phyloP scores from a whole-genome alignment of 2,888 invertebrate genomes.

The Drosophila flavopinicola region DNA sequence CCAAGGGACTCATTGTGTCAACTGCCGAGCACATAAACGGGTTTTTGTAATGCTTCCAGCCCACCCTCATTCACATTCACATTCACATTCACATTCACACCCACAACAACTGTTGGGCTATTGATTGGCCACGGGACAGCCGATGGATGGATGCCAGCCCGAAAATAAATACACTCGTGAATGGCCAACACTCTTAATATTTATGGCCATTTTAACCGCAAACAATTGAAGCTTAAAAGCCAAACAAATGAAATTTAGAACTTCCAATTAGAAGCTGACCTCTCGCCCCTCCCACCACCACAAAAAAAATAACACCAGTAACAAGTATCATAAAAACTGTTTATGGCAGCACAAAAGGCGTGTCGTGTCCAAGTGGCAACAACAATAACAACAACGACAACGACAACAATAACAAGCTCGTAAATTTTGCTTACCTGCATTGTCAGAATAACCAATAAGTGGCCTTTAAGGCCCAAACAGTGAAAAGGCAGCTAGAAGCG shows the following conservation, averaged over 20 bases:
- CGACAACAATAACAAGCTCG: slow-evolving; percentile 70
- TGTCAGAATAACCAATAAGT: slow-evolving; percentile 64
- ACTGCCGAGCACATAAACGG: slow-evolving; percentile 49
- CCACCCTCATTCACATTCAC: no score
- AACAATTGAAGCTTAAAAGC: slow-evolving; percentile 80
- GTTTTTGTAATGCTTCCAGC: slow-evolving; percentile 25
- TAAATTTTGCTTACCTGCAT: slow-evolving; percentile 64
- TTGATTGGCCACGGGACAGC: slow-evolving; percentile 54
- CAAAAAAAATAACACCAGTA: slow-evolving; percentile 39
- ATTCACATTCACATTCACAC: no score
- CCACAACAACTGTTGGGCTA: slow-evolving; percentile 23
- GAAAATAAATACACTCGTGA: slow-evolving; percentile 48
- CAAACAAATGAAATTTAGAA: slow-evolving; percentile 79
- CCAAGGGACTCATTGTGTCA: slow-evolving; percentile 55
- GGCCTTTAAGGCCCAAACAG: slow-evolving; percentile 42
- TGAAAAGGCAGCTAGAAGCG: slow-evolving; percentile 14
- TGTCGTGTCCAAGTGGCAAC: slow-evolving; percentile 50
- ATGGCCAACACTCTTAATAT: slow-evolving; percentile 62
- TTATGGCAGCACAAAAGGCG: slow-evolving; percentile 72
- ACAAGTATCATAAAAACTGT: slow-evolving; percentile 67
- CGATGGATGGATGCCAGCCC: slow-evolving; percentile 16
- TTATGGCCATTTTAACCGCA: slow-evolving; percentile 76
- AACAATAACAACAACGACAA: slow-evolving; percentile 30
- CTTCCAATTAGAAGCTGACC: slow-evolving; percentile 76
- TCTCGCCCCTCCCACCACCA: slow-evolving; percentile 20